Base-by-base conservation (phyloP, 2,113 vertebrate species). In the Phoenicopterus ruber region DNA sequence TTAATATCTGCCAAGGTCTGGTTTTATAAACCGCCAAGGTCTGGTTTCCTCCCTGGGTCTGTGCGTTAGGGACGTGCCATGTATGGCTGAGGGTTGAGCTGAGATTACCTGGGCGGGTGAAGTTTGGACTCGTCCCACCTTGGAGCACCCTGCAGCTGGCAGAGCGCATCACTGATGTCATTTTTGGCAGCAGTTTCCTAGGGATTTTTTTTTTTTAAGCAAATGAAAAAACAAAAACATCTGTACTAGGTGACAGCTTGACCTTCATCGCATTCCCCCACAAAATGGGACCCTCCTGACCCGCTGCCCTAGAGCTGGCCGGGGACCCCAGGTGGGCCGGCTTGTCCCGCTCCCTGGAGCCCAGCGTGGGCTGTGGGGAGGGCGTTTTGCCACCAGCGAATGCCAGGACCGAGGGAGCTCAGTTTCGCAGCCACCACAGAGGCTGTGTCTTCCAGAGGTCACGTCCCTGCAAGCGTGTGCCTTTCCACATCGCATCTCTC, bases 161-260 rank as follows among this genome's bases (percentile, higher is more conserved):
- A 91, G 42, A 62, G 25, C 1, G 0, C 19, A 46, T 36, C 0
- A 1, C 10, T 84, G 25, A 54, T 0, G 0, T 32, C 1, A 38
- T 34, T 54, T 85, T 34, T 71, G 22, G 25, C 44, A 59, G 32
- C 36, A 14, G 11, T 74, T 95, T 70, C 78, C 73, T 57, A 18
- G 6, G 14, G 32, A 8, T 36, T 12, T 47, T 10, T 46, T 26
- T 57, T 50, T 58, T 40, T 3, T 7, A 86, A 72, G 26, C 32
- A 67, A 11, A 79, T 40, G 78, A 17, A 66, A 67, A 84, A 11
- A 0, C 15, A 54, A 58, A 82, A 19, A 0, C 10, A 40, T 70
- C 46, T 79, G 50, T 31, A n/a, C 44, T 52, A 20, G 15, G 18
- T 61, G 49, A 54, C 57, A 82, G 32, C 28, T 58, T 71, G 47